A percentile compares a stretch with the other conserved stretches of the same genome.
These are phyloP conservation scores for Hirundichthys speculiger DNA, from an alignment of 2,113 vertebrate genomes.

Conservation along the genomic window DNA sequence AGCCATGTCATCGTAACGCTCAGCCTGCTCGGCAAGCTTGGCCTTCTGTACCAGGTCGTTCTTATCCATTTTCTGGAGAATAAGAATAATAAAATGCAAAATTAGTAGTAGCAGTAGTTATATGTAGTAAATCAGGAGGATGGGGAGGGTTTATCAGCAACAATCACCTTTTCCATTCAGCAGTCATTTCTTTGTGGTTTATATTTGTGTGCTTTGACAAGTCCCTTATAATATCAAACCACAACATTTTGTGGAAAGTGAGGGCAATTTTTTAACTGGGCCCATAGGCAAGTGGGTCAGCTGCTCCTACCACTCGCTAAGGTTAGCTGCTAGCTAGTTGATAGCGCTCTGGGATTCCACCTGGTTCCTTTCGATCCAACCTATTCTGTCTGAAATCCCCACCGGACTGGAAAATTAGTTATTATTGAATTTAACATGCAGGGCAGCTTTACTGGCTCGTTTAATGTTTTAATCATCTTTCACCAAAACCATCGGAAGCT, in stretches of 20 bases:
- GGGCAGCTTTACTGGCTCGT: not conserved
- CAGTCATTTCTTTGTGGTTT: not conserved
- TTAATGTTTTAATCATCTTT: slow-evolving; percentile 2
- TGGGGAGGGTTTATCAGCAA: not conserved
- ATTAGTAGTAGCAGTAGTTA: not conserved
- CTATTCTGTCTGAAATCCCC: not conserved
- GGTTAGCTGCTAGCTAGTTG: slow-evolving; percentile 51
- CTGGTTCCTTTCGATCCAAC: not conserved
- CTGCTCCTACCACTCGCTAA: slow-evolving; percentile 45
- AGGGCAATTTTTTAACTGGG: slow-evolving; percentile 40
- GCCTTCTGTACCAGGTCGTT: slow-evolving; percentile 98
- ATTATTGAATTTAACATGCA: not conserved
- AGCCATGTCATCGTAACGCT: slow-evolving; percentile 99
- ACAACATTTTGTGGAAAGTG: not conserved
- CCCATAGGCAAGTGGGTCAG: slow-evolving; percentile 69
- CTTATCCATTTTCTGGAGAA: slow-evolving; percentile 92
- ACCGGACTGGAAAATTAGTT: not conserved
- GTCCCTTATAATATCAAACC: too few species aligned
- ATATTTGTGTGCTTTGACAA: too few species aligned
- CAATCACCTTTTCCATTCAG: not conserved
- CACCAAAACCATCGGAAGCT: slow-evolving; percentile 20
- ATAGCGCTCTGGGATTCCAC: not conserved
- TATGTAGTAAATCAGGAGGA: not conserved
- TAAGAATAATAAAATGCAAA: not conserved
- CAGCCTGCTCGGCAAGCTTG: slow-evolving; percentile 96